phyloP scores from a whole-genome alignment of 2,888 invertebrate species.

The Hyposoter dolosus region DNA sequence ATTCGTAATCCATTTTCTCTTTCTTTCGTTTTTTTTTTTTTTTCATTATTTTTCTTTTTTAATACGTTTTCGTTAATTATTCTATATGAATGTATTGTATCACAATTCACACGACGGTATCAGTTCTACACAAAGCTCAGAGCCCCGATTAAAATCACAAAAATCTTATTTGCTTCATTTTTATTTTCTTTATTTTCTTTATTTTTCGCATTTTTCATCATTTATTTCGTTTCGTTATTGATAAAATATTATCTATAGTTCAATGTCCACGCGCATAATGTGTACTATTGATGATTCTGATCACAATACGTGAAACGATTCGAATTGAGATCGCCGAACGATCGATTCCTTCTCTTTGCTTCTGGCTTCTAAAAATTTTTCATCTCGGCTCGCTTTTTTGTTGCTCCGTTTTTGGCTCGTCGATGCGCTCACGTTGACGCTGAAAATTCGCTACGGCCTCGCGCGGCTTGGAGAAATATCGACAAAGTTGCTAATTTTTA shows the following conservation, averaged over 20 bases:
- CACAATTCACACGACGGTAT: conserved; percentile 81
- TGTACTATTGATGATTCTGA: conserved; percentile 50
- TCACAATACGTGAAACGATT: conserved; percentile 32
- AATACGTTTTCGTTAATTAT: conserved; percentile 71
- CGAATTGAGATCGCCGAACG: conserved; percentile 11
- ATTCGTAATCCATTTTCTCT: conserved; percentile 39
- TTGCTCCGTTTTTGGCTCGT: neutral
- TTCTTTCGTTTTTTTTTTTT: conserved; percentile 37
- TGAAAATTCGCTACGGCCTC: neutral
- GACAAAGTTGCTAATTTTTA: conserved; percentile 69
- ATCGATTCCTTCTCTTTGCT: conserved; percentile 25
- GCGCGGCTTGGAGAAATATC: conserved; percentile 43
- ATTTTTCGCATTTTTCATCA: conserved; percentile 31
- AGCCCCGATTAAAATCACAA: conserved; percentile 61
- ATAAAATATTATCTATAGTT: conserved; percentile 60
- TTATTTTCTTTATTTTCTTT: neutral
- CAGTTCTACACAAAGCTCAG: conserved; percentile 70
- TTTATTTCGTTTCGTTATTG: conserved; percentile 53
- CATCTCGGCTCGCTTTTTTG: neutral
- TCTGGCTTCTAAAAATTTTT: neutral
- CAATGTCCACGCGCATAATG: conserved; percentile 56
- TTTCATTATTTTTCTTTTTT: conserved; percentile 59
- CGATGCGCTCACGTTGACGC: neutral
- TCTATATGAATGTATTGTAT: conserved; percentile 77
- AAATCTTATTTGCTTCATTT: conserved; percentile 1